Evolutionary conservation across 2,888 invertebrate genomes (phyloP).

Genomic region (Griposia aprilina): DNA sequence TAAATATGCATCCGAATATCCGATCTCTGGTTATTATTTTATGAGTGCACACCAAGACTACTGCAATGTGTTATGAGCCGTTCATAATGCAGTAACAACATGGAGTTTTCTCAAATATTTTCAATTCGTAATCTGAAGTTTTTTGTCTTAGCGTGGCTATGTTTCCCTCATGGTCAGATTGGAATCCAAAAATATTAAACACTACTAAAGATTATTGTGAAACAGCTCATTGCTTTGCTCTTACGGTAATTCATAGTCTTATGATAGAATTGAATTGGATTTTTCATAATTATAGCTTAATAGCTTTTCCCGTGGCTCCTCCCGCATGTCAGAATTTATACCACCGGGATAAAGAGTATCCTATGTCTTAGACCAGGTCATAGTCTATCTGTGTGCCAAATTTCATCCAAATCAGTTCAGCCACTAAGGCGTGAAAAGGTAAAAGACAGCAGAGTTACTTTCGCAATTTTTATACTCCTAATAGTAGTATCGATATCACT

Average conservation of each 20-base stretch:
- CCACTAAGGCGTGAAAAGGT: background rate
- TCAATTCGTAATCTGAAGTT: background rate
- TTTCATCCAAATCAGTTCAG: background rate
- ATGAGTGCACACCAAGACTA: background rate
- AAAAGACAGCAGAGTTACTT: background rate
- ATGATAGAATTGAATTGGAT: background rate
- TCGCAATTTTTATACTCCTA: background rate
- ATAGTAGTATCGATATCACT: background rate
- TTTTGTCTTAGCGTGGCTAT: background rate
- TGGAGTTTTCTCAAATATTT: slow-evolving; percentile 6
- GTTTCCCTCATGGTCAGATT: background rate
- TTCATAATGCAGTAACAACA: slow-evolving; percentile 12
- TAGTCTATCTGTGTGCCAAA: background rate
- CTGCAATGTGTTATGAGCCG: background rate
- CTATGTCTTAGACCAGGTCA: background rate
- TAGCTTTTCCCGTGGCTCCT: background rate
- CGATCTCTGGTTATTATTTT: background rate
- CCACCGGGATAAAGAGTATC: background rate
- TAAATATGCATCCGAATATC: no score
- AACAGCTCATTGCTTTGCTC: background rate
- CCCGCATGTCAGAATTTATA: background rate
- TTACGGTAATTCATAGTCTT: background rate
- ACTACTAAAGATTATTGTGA: background rate
- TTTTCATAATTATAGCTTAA: background rate
- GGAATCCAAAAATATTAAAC: background rate